A percentile compares a stretch with the other conserved stretches of the same genome.
Evolutionary conservation across 2,113 vertebrate genomes (phyloP).

Genomic region (Ageneiosus marmoratus): DNA sequence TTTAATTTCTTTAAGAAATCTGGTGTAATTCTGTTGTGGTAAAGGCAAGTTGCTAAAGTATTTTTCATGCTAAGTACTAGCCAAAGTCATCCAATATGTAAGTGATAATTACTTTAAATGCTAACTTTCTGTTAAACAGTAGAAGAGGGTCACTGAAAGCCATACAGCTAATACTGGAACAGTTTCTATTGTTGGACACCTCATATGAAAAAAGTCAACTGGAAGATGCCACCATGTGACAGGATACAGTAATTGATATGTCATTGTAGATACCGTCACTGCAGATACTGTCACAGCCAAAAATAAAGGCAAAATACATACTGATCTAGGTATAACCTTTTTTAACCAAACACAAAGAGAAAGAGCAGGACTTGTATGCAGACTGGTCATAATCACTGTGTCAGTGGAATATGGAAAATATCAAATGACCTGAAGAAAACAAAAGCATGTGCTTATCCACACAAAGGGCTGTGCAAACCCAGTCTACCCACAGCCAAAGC

Average conservation of each 20-base stretch:
- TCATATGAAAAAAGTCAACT: neutral
- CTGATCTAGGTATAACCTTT: neutral
- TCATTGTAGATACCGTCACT: too few relatives aligned
- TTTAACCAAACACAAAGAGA: neutral
- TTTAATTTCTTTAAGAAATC: too few relatives aligned
- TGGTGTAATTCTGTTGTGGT: too few relatives aligned
- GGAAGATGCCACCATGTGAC: constrained; percentile 13
- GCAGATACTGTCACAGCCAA: neutral
- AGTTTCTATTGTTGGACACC: neutral
- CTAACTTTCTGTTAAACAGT: neutral
- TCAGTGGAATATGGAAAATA: neutral
- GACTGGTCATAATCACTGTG: neutral
- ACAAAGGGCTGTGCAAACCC: neutral
- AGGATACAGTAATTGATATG: neutral
- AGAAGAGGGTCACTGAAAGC: too few relatives aligned
- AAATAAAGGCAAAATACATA: neutral
- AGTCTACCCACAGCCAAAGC: constrained; percentile 6
- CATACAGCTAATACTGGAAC: neutral
- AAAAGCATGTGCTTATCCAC: neutral
- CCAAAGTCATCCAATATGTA: too few relatives aligned
- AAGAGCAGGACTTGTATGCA: neutral
- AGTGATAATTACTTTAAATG: neutral
- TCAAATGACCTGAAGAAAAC: neutral
- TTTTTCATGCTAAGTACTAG: too few relatives aligned
- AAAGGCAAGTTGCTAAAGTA: too few relatives aligned